Base-by-base conservation (phyloP, 2,113 vertebrate species). In the Muscicapa adusta region DNA sequence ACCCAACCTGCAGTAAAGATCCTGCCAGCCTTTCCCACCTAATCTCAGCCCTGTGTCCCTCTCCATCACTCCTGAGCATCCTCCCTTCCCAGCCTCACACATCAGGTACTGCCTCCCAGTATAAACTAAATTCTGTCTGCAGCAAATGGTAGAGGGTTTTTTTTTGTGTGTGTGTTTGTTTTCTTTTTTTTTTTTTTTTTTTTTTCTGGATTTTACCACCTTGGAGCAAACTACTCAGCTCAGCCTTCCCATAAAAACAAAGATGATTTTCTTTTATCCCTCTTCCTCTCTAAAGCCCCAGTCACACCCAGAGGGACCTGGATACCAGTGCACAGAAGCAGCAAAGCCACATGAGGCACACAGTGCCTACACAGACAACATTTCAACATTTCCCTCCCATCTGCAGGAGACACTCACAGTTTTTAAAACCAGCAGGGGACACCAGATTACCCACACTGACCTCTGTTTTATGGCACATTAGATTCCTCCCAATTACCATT, bases 401-500 rank as follows among this genome's bases (percentile, higher is more conserved):
- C 78, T 3, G 9, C 75, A 56, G 63, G 63, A 93, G 54, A 70
- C 10, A 12, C 28, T 88, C 34, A 14, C 6, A 34, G 71, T 7
- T 89, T 93, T 90, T 85, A 80, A 91, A 94, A 47, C 34, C 78
- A 88, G 62, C 56, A 70, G 54, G 85, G 53, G 76, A 80, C 75
- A 66, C 34, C 50, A 53, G 74, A 57, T 85, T 60, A 67, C 85
- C 62, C 57, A 81, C 56, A 15, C 34, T 91, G 86, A 92, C 85
- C 88, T 94, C 74, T 3, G 26, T 48, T 94, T 94, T 73, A 88
- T 5, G 6, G 88, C 81, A 95, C 74, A 83, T 95, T 82, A 95
- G 78, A 70, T 83, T 90, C 86, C 88, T 71, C 63, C 65, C 68
- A 83, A 77, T 80, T 95, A 85, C 48, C 72, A 73, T 85, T 92